Conservation (phyloP, 2,797 vertebrate genomes). For the Danio choprae region DNA sequence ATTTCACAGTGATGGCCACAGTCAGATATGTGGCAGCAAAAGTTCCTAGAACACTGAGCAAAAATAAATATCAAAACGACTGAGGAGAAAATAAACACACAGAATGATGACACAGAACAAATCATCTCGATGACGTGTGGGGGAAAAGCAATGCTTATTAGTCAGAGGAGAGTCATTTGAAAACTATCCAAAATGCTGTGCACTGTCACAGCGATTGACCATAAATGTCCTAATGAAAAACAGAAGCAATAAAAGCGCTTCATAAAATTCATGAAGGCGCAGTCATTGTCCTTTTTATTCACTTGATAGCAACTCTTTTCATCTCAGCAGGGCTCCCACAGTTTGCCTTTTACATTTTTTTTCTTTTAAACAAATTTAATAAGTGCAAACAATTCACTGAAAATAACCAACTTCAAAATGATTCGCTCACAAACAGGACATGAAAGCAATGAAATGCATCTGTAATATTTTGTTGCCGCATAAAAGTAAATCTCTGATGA, state of each 20-base stretch:
- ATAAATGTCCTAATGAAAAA: conserved; percentile 20
- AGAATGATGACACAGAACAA: not conserved
- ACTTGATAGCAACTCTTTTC: not conserved
- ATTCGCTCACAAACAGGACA: not conserved
- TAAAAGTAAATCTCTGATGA: too few relatives aligned
- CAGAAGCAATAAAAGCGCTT: not conserved
- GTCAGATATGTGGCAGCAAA: conserved; percentile 91
- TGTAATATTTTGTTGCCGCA: too few relatives aligned
- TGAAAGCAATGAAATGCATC: not conserved
- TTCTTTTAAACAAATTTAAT: too few relatives aligned
- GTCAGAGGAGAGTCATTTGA: conserved; percentile 2
- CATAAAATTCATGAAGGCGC: not conserved
- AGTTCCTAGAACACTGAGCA: conserved; percentile 87
- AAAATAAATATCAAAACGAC: conserved; percentile 18
- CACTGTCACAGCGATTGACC: not conserved
- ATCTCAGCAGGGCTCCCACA: not conserved
- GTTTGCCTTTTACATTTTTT: not conserved
- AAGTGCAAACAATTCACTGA: not conserved
- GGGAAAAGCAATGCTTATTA: not conserved
- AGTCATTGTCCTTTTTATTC: not conserved
- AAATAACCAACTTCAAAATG: not conserved
- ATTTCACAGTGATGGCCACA: conserved; percentile 83
- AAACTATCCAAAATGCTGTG: conserved; percentile 5
- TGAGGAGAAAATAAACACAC: conserved; percentile 1
- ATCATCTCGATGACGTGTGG: not conserved